Percentiles rank a stretch among this genome's conserved stretches.
phyloP scores from a whole-genome alignment of 2,113 vertebrate genomes.

The Pionites leucogaster region DNA sequence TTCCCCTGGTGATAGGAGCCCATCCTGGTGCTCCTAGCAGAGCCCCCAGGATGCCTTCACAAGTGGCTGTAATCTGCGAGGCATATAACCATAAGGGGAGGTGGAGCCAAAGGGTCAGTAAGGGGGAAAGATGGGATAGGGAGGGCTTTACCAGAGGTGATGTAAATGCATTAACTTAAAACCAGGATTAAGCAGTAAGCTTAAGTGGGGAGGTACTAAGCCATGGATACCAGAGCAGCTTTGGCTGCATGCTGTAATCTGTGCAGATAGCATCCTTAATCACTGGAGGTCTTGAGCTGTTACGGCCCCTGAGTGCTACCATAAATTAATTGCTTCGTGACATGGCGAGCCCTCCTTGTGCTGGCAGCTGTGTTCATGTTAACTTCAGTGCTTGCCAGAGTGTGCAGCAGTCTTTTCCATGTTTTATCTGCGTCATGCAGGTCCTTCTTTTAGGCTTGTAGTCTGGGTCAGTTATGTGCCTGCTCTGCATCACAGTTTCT shows the following conservation, averaged over 20 bases:
- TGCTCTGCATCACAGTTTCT: not conserved
- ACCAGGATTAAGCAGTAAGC: constrained; percentile 51
- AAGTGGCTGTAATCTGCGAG: not conserved
- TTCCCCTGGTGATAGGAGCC: not conserved
- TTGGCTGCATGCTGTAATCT: constrained; percentile 42
- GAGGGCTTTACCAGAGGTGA: constrained; percentile 22
- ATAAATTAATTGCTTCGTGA: not conserved
- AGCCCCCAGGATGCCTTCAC: not conserved
- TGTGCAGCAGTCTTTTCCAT: not conserved
- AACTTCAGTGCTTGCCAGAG: not conserved
- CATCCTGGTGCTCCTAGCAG: not conserved
- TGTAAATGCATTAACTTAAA: constrained; percentile 63
- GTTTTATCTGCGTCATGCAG: not conserved
- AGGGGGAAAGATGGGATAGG: not conserved
- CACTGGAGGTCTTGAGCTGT: not conserved
- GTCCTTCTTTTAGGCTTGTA: not conserved
- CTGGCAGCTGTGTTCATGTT: not conserved
- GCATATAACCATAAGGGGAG: not conserved
- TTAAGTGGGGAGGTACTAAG: constrained; percentile 34
- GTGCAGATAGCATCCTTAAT: constrained; percentile 2
- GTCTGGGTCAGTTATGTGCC: not conserved
- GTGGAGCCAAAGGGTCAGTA: constrained; percentile 33
- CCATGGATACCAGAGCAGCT: constrained; percentile 14
- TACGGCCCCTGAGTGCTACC: not conserved
- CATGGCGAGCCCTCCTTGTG: not conserved